phyloP scores from a whole-genome alignment of 2,888 invertebrate genomes.

The Mythimna vitellina region DNA sequence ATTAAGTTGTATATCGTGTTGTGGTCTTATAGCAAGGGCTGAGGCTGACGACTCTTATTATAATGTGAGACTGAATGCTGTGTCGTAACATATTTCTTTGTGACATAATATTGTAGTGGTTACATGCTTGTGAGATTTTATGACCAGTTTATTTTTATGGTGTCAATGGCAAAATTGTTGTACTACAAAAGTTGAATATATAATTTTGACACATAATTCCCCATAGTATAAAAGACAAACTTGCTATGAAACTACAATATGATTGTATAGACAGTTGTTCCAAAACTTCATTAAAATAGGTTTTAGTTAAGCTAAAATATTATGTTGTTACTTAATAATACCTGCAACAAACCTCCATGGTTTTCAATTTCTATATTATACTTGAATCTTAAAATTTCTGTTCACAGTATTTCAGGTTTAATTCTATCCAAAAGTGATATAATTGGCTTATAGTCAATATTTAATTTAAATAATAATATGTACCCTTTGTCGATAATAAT shows the following conservation, averaged over 20 bases:
- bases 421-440: constrained; percentile 63
- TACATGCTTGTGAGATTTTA: constrained; percentile 35
- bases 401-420: constrained; percentile 48
- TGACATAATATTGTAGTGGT: constrained; percentile 28
- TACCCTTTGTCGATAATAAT: constrained; percentile 80
- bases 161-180: constrained; percentile 30
- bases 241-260: constrained; percentile 73
- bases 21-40: constrained; percentile 74
- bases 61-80: constrained; percentile 69
- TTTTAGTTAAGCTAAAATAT: constrained; percentile 67
- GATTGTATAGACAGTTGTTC: constrained; percentile 64
- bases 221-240: constrained; percentile 32
- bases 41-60: constrained; percentile 62
- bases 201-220: constrained; percentile 26
- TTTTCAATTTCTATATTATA: constrained; percentile 29
- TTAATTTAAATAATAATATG: constrained; percentile 72
- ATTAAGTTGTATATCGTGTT: constrained; percentile 63
- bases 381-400: constrained; percentile 53
- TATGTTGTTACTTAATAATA: constrained; percentile 61
- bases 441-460: constrained; percentile 64
- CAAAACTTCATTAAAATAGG: constrained; percentile 61
- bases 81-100: constrained; percentile 33
- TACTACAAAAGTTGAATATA: not conserved
- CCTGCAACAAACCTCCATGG: constrained; percentile 27
- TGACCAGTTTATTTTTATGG: constrained; percentile 24